Conservation (phyloP, 2,797 vertebrate species). For the Smutsia temminckii region DNA sequence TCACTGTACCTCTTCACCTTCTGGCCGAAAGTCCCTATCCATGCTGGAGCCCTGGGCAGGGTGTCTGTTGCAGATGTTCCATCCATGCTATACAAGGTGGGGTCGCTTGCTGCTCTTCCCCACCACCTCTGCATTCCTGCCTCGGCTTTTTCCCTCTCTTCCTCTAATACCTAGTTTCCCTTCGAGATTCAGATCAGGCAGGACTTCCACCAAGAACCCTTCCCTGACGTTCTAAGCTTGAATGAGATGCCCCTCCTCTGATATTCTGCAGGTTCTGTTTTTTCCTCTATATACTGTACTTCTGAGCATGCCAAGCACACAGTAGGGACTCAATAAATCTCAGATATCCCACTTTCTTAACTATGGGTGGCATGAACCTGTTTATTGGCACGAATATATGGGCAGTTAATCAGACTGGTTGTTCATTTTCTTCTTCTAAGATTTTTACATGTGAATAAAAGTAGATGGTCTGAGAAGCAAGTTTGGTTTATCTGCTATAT, state of each 20-base stretch:
- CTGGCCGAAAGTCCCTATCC: slow-evolving; percentile 23
- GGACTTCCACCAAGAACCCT: not conserved
- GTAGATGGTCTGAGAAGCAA: slow-evolving; percentile 81
- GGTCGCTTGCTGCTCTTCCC: not conserved
- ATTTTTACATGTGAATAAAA: slow-evolving; percentile 82
- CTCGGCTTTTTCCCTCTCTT: no score
- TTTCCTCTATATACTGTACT: not conserved
- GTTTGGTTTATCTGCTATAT: slow-evolving; percentile 84
- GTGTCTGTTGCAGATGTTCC: not conserved
- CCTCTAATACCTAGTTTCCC: not conserved
- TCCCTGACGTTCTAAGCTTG: not conserved
- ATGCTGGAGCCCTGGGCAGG: not conserved
- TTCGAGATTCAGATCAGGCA: not conserved
- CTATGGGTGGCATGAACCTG: not conserved
- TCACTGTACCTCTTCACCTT: slow-evolving; percentile 27
- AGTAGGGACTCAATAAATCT: slow-evolving; percentile 20
- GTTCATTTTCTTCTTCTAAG: slow-evolving; percentile 31
- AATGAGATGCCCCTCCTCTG: not conserved
- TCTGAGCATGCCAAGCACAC: not conserved
- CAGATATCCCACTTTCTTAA: not conserved
- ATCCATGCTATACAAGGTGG: not conserved
- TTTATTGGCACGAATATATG: slow-evolving; percentile 28
- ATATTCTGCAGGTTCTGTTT: not conserved
- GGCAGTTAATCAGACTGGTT: slow-evolving; percentile 37
- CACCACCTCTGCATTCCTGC: not conserved